phyloP scores from a whole-genome alignment of 2,113 vertebrate species.

The Cheirogaleus medius region DNA sequence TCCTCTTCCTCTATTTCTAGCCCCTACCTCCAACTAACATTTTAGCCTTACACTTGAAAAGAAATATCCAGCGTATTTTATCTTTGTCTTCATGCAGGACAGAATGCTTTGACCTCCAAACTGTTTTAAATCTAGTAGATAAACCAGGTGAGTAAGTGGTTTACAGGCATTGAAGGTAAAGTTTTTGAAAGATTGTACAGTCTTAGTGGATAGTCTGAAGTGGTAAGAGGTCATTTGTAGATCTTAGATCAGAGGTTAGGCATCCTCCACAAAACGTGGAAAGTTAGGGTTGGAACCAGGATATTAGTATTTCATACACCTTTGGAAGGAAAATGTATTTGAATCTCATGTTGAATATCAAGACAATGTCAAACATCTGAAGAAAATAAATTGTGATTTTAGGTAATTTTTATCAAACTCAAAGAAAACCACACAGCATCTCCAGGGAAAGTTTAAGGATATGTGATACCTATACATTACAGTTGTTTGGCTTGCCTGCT shows the following conservation, averaged over 20 bases:
- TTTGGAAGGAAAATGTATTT: background rate
- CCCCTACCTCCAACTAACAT: background rate
- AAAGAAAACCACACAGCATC: background rate
- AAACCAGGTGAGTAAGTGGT: slow-evolving; percentile 66
- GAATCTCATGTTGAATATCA: background rate
- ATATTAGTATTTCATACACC: background rate
- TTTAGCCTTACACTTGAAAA: background rate
- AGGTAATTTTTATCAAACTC: slow-evolving; percentile 11
- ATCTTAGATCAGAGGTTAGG: background rate
- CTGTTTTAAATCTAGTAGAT: slow-evolving; percentile 60
- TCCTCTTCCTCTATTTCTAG: background rate
- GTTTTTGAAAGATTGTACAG: slow-evolving; percentile 21
- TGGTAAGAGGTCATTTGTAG: slow-evolving; percentile 19
- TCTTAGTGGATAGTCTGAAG: background rate
- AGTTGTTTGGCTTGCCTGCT: background rate
- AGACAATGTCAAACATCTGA: background rate
- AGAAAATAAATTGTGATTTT: background rate
- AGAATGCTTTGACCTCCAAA: slow-evolving; percentile 60
- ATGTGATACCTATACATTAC: background rate
- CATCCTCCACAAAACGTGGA: background rate
- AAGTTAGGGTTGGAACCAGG: background rate
- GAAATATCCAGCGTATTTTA: slow-evolving; percentile 40
- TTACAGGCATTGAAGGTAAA: slow-evolving; percentile 16
- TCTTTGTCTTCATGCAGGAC: slow-evolving; percentile 68
- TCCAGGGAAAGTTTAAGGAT: background rate